Base-by-base conservation (phyloP, 1,140 invertebrate genomes). In the Papilio dardanus region DNA sequence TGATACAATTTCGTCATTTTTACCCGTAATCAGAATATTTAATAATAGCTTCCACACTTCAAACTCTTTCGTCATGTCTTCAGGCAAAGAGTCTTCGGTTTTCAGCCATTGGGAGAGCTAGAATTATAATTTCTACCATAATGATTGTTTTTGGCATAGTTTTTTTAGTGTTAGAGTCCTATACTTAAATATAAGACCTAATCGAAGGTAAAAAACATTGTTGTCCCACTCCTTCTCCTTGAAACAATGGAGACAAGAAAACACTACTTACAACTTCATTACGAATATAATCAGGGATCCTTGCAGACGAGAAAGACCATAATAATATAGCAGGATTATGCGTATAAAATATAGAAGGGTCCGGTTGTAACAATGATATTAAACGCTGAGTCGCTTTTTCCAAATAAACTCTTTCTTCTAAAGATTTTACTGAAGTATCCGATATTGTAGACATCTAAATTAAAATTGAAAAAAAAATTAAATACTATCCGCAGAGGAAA, bases 371-470 rank as follows among this genome's bases (percentile, higher is more conserved):
- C 77, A 92, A 83, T 0, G 33, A 19, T 0, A 88, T 76, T 1
- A 92, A 69, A 6, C 87, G 85, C 31, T 89, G 84, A 14, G 83
- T 87, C 0, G 89, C 89, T 35, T 90, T 90, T 76, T 92, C 91
- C 19, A 91, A 74, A 69, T 87, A 88, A 0, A 92, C 86, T 46
- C 88, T 77, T 35, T 91, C 81, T 19, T 88, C 84, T 19, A 92
- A 54, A 0, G 91, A 88, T 37, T 83, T 66, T 21, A 87, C 14
- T 6, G 87, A 80, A 1, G 80, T 82, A 54, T 88, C 88, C 7
- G 89, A 92, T 85, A 92, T 85, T 65, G 88, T 83, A 31, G 91
- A 91, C 89, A 92, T 91, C 91, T 92, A 54, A 65, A 30, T 65
- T 16, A 16, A 50, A 31, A 77, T 2, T 71, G 28, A 21, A 31